Conservation (phyloP, 2,888 invertebrate species). For the Agonopterix heracliana region DNA sequence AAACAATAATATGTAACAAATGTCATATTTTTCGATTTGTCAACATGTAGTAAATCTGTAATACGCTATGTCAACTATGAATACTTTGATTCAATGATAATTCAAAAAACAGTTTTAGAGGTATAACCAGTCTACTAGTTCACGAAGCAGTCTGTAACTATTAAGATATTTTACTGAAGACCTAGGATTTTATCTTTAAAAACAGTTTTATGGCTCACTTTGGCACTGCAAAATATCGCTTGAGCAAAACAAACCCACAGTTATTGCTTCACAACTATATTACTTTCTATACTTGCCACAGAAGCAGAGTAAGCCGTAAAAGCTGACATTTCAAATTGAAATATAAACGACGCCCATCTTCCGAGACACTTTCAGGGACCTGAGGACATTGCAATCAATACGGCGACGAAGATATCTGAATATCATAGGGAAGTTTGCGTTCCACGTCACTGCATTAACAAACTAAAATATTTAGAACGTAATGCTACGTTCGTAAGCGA, state of each 20-base stretch:
- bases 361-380: constrained; percentile 15
- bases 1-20: constrained; percentile 37
- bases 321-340: constrained; percentile 46
- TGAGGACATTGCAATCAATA: constrained; percentile 20
- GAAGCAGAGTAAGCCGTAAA: constrained; percentile 73
- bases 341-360: constrained; percentile 32
- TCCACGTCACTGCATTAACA: constrained; percentile 27
- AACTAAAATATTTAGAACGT: constrained; percentile 27
- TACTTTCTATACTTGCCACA: constrained; percentile 35
- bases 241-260: constrained; percentile 62
- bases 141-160: constrained; percentile 68
- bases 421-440: constrained; percentile 16
- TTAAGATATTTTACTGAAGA: constrained; percentile 67
- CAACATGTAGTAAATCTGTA: constrained; percentile 52
- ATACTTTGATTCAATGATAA: constrained; percentile 41
- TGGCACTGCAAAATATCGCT: constrained; percentile 66
- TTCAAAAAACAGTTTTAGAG: constrained; percentile 60
- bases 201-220: constrained; percentile 72
- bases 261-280: constrained; percentile 34
- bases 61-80: constrained; percentile 55
- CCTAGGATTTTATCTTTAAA: constrained; percentile 49
- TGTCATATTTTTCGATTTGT: constrained; percentile 42
- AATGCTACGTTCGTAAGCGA: constrained; percentile 33
- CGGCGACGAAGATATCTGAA: constrained; percentile 18
- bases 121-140: constrained; percentile 72